Conservation (phyloP, 1,140 invertebrate species). For the Cydia fagiglandana region DNA sequence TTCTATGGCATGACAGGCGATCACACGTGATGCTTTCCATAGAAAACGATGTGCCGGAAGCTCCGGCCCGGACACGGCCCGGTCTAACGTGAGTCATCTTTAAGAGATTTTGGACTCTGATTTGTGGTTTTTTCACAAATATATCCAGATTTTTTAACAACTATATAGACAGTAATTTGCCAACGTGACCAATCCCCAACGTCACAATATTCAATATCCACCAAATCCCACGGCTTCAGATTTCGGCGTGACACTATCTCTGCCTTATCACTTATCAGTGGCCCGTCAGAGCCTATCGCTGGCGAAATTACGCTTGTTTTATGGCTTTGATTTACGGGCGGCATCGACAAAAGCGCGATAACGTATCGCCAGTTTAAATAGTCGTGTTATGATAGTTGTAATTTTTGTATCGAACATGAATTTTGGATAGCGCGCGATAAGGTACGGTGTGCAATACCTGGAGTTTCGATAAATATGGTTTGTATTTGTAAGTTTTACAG, state of each 20-base stretch:
- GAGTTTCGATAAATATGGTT: background rate
- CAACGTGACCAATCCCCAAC: constrained; percentile 1
- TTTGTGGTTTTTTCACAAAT: too few relatives aligned
- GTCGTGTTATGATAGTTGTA: constrained; percentile 73
- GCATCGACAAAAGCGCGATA: constrained; percentile 62
- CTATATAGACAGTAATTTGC: background rate
- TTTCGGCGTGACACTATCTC: constrained; percentile 60
- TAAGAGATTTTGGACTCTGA: too few relatives aligned
- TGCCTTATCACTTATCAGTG: constrained; percentile 55
- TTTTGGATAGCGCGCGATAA: constrained; percentile 63
- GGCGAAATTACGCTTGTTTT: constrained; percentile 76
- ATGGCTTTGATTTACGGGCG: constrained; percentile 75
- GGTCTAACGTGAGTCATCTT: too few relatives aligned
- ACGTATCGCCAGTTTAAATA: constrained; percentile 65
- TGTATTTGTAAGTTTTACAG: too few relatives aligned
- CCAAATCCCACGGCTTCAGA: constrained; percentile 75
- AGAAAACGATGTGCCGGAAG: too few relatives aligned
- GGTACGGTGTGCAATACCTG: constrained; percentile 50
- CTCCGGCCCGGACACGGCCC: too few relatives aligned
- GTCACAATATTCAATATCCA: constrained; percentile 60
- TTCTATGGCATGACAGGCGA: too few relatives aligned
- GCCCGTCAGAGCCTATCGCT: constrained; percentile 61
- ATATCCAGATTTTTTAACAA: background rate
- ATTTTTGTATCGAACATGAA: constrained; percentile 75
- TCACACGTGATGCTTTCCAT: too few relatives aligned